phyloP scores from a whole-genome alignment of 2,888 invertebrate species.

The Spisula solida region DNA sequence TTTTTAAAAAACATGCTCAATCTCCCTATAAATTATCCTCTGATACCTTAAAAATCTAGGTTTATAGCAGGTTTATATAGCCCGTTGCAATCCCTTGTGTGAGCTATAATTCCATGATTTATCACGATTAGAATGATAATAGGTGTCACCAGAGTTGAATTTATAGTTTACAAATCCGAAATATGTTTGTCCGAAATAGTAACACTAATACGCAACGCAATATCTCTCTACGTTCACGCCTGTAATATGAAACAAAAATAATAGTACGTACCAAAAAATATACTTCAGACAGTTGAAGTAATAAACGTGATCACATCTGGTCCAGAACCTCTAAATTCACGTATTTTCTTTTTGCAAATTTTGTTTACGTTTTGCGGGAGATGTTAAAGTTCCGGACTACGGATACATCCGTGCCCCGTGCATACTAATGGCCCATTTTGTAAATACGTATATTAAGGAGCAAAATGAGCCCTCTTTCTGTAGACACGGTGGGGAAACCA shows the following conservation, averaged over 20 bases:
- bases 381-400: neutral
- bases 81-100: no score
- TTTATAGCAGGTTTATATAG: no score
- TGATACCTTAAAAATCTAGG: no score
- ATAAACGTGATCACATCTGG: neutral
- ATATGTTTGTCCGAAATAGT: neutral
- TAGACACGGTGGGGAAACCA: no score
- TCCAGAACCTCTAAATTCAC: neutral
- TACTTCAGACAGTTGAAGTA: neutral
- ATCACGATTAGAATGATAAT: neutral
- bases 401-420: neutral
- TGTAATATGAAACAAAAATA: neutral
- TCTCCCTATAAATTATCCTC: no score
- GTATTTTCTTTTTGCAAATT: neutral
- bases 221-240: neutral
- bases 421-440: no score
- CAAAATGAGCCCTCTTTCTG: no score
- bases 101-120: no score
- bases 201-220: neutral
- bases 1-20: no score
- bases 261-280: neutral
- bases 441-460: no score
- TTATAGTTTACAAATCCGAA: neutral
- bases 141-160: neutral
- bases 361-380: neutral